Conservation (phyloP, 2,888 invertebrate genomes). For the Leucophenga maculata region DNA sequence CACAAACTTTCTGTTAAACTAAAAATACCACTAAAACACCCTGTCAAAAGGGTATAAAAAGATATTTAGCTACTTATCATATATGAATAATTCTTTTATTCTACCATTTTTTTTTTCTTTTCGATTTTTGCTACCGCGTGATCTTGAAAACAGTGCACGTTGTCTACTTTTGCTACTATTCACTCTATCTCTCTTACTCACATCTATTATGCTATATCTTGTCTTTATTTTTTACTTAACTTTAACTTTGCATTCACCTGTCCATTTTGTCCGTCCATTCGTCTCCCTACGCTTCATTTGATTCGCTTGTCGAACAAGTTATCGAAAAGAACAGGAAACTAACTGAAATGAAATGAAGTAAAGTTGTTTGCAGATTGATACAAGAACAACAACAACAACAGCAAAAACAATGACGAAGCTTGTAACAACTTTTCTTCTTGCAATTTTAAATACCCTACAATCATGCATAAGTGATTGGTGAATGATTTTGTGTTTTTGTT, state of each 20-base stretch:
- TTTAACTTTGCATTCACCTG: not conserved
- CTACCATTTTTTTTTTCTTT: not conserved
- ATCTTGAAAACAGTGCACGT: conserved; percentile 8
- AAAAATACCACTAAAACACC: too few species aligned
- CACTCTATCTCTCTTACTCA: not conserved
- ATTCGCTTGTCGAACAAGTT: conserved; percentile 16
- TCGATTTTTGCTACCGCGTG: not conserved
- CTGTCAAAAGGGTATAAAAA: not conserved
- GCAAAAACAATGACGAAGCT: not conserved
- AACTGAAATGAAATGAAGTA: conserved; percentile 13
- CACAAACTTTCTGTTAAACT: too few species aligned
- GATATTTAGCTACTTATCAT: not conserved
- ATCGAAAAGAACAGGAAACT: conserved; percentile 18
- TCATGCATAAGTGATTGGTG: too few species aligned
- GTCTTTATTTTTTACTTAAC: not conserved
- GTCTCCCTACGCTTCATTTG: not conserved
- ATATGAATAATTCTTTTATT: not conserved
- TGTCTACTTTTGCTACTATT: not conserved
- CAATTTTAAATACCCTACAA: too few species aligned
- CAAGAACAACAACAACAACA: conserved; percentile 4
- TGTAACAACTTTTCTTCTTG: not conserved
- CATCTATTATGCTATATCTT: not conserved
- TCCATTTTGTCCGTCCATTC: not conserved
- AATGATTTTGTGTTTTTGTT: not conserved
- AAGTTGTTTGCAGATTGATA: not conserved